Conservation (phyloP, 2,888 invertebrate species). For the Caradrina clavipalpis region DNA sequence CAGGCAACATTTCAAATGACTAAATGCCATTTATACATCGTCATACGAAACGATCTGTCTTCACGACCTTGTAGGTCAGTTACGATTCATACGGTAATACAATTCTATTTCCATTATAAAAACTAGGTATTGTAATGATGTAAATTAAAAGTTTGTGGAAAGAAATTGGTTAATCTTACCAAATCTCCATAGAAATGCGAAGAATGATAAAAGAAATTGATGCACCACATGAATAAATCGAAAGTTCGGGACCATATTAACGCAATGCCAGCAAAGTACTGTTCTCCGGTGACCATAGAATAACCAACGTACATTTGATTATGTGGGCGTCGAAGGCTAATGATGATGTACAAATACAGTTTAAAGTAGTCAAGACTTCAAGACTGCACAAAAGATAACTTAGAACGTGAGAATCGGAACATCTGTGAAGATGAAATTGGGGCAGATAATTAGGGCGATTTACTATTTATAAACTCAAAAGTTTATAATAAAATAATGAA, state of each 20-base stretch:
- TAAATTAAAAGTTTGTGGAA: neutral
- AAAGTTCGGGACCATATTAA: conserved; percentile 70
- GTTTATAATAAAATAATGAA: too few relatives aligned
- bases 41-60: conserved; percentile 53
- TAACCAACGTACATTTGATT: conserved; percentile 51
- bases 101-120: neutral
- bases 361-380: conserved; percentile 11
- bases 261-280: conserved; percentile 65
- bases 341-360: conserved; percentile 23
- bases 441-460: neutral
- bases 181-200: conserved; percentile 67
- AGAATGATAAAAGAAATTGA: conserved; percentile 58
- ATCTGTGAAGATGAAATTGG: conserved; percentile 19
- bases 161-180: conserved; percentile 68
- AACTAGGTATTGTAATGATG: neutral
- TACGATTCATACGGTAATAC: conserved; percentile 32
- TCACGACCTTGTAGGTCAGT: conserved; percentile 65
- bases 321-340: conserved; percentile 73
- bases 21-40: conserved; percentile 50
- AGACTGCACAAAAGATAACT: neutral
- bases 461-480: neutral
- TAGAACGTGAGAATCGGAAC: conserved; percentile 14
- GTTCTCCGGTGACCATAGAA: conserved; percentile 64
- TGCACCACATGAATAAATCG: conserved; percentile 56
- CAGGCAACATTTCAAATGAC: conserved; percentile 44